These are phyloP conservation scores for Meganola albula DNA, from an alignment of 2,888 invertebrate genomes.

Conservation along the genomic window DNA sequence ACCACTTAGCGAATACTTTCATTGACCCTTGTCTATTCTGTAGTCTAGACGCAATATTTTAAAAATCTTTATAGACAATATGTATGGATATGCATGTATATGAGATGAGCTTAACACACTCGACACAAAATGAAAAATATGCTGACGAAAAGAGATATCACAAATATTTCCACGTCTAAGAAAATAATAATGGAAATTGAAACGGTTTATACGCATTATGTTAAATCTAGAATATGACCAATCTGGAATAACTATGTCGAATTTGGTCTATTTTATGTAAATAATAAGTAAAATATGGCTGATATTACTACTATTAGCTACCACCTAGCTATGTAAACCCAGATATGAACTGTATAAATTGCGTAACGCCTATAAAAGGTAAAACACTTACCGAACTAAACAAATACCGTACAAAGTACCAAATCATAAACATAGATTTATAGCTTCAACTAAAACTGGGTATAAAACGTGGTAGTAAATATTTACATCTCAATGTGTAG, in stretches of 20 bases:
- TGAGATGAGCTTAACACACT: too few species aligned
- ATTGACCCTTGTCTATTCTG: slow-evolving; percentile 2
- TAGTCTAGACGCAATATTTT: slow-evolving; percentile 28
- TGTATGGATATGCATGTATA: too few species aligned
- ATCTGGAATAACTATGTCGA: too few species aligned
- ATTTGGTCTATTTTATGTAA: too few species aligned
- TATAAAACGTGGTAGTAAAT: slow-evolving; percentile 55
- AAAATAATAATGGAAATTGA: not conserved
- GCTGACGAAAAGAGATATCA: too few species aligned
- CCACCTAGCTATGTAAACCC: too few species aligned
- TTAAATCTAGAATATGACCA: too few species aligned
- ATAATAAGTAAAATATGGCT: too few species aligned
- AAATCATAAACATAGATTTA: slow-evolving; percentile 28
- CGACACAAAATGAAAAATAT: too few species aligned
- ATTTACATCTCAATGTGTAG: slow-evolving; percentile 48
- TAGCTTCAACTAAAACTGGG: slow-evolving; percentile 23
- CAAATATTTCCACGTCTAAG: not conserved
- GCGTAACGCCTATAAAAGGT: not conserved
- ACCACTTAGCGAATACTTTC: slow-evolving; percentile 6
- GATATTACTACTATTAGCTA: too few species aligned
- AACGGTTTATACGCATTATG: not conserved
- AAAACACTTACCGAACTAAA: not conserved
- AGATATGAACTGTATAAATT: too few species aligned
- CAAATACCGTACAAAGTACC: slow-evolving; percentile 11
- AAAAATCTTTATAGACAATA: too few species aligned